A percentile compares a stretch with the other conserved stretches of the same genome.
Evolutionary conservation across 2,888 invertebrate species (phyloP).

Genomic region (Eueremaeus valkanovi): DNA sequence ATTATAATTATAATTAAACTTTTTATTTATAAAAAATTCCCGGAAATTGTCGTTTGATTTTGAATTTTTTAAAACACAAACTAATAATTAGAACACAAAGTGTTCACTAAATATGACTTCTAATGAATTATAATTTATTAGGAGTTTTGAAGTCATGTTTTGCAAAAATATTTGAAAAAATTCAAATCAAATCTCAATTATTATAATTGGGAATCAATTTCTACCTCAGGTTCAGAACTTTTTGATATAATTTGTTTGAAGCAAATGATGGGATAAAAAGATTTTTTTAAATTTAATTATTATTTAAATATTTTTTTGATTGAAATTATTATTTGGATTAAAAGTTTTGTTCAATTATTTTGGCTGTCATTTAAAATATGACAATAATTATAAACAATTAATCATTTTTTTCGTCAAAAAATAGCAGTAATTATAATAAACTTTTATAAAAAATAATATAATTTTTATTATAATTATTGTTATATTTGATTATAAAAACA

Average conservation of each 20-base stretch:
- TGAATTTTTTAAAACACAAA: neutral
- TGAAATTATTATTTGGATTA: neutral
- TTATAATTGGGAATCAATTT: neutral
- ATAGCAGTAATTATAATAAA: no score
- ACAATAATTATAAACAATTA: neutral
- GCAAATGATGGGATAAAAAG: neutral
- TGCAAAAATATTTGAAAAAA: neutral
- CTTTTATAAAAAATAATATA: no score
- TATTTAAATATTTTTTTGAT: no score
- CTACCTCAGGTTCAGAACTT: slow-evolving; percentile 1
- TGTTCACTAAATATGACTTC: neutral
- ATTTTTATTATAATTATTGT: neutral
- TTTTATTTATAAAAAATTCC: neutral
- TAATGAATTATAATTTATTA: neutral
- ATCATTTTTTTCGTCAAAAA: neutral
- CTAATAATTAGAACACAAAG: neutral
- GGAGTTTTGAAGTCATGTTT: slow-evolving; percentile 16
- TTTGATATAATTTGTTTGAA: neutral
- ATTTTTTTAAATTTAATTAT: no score
- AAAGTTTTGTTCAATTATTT: neutral
- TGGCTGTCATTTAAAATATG: neutral
- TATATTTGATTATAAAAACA: neutral
- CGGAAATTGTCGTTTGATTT: neutral
- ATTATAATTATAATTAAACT: neutral
- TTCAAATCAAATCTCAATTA: neutral